phyloP scores from a whole-genome alignment of 2,888 invertebrate species.

The Drosophila testacea region DNA sequence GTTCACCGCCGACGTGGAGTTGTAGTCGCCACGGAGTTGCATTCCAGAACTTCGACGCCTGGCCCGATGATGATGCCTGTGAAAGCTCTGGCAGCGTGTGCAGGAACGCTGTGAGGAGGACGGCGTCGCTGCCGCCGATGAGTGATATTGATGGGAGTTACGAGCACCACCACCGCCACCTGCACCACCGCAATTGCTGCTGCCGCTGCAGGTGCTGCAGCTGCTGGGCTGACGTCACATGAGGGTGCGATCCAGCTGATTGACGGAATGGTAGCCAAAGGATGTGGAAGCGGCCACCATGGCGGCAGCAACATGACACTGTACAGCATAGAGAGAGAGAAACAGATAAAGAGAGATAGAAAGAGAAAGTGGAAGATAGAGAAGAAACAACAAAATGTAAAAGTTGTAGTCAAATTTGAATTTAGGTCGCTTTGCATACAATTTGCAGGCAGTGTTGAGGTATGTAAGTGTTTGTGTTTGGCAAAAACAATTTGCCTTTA shows the following conservation, averaged over 20 bases:
- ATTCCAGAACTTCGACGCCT: conserved; percentile 81
- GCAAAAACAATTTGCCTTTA: conserved; percentile 60
- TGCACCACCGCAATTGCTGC: conserved; percentile 83
- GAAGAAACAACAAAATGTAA: conserved; percentile 36
- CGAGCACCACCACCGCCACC: conserved; percentile 58
- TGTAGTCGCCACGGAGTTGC: conserved; percentile 71
- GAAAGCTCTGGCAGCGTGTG: conserved; percentile 84
- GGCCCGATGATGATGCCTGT: conserved; percentile 84
- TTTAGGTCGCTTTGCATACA: conserved; percentile 51
- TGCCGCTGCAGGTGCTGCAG: conserved; percentile 85
- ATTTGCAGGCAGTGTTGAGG: conserved; percentile 71
- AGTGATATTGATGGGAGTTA: conserved; percentile 71
- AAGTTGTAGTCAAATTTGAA: conserved; percentile 45
- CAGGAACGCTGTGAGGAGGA: conserved; percentile 79
- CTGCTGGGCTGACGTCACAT: conserved; percentile 86
- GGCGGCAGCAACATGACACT: conserved; percentile 85
- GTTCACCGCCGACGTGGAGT: conserved; percentile 63
- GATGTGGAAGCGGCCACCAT: conserved; percentile 85
- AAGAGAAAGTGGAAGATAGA: conserved; percentile 12
- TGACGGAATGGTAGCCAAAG: conserved; percentile 85
- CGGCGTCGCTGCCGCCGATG: conserved; percentile 67
- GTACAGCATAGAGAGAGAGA: conserved; percentile 20
- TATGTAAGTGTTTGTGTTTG: conserved; percentile 26
- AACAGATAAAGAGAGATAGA: neutral
- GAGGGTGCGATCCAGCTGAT: conserved; percentile 84